A percentile compares a stretch with the other conserved stretches of the same genome.
Conservation (phyloP, 2,888 invertebrate species). For the Ashinkailepas kermadecensis region DNA sequence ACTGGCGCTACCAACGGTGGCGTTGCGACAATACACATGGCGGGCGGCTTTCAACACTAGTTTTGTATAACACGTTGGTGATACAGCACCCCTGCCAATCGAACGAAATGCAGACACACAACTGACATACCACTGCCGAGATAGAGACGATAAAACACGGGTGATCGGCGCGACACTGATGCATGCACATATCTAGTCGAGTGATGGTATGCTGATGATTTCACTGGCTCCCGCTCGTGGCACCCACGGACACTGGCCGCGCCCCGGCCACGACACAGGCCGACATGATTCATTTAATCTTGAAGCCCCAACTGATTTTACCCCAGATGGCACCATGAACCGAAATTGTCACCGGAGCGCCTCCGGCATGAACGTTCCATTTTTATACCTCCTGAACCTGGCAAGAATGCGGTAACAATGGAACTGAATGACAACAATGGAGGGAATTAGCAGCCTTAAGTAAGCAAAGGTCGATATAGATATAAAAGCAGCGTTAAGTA, state of each 20-base stretch:
- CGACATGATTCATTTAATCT: not conserved
- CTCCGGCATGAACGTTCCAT: not conserved
- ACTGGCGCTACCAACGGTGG: too few species aligned
- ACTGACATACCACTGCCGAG: not conserved
- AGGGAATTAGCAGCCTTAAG: not conserved
- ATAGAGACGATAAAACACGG: not conserved
- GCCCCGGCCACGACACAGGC: not conserved
- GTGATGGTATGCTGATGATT: not conserved
- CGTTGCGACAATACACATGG: too few species aligned
- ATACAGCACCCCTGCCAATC: too few species aligned
- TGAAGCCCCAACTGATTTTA: not conserved
- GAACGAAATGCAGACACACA: not conserved
- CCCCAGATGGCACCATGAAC: not conserved
- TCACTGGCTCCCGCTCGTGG: not conserved
- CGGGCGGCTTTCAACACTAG: too few species aligned
- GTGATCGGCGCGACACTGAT: not conserved
- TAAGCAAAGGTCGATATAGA: not conserved
- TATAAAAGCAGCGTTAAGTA: not conserved
- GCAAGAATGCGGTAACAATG: not conserved
- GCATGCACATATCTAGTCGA: not conserved
- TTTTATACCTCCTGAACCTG: conserved; percentile 1
- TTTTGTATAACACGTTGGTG: too few species aligned
- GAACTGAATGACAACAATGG: not conserved
- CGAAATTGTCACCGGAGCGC: not conserved
- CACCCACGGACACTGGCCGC: not conserved